Base-by-base conservation (phyloP, 2,797 vertebrate species). In the Macrochelys suwanniensis region DNA sequence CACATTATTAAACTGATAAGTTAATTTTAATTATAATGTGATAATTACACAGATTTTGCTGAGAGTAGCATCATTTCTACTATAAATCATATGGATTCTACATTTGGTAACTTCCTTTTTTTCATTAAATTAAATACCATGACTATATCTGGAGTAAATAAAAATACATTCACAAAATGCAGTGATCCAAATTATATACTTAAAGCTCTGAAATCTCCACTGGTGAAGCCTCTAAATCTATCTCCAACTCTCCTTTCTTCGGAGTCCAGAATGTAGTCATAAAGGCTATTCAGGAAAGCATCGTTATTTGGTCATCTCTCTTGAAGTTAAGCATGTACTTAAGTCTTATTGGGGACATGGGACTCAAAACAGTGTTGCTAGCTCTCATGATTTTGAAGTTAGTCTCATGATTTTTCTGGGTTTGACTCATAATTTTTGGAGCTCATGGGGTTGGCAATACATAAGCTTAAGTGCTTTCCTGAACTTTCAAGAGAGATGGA, bases 161-260 rank as follows among this genome's bases (percentile, higher is more conserved):
- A 85, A 87, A 47, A 83, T 51, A 54, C 54, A 45, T 80, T 85
- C 93, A 78, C 31, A 76, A 93, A 82, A 47, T 11, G 76, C 25
- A 28, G 19, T 26, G 17, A 80, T 90, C 23, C 87, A 78, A 93
- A 65, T 81, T 59, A 31, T 50, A 37, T 37, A 2, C 21, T 92
- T 89, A 95, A 96, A 59, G 54, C 57, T 87, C 13, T 87, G 84
- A 92, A 94, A 77, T 95, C 83, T 71, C 93, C 84, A 54, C 76
- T 94, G 91, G 88, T 88, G 79, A 95, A 92, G 93, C 68, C 53
- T 90, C 45, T 82, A 90, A 95, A 96, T 95, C 87, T 76, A 81
- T 61, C 81, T 92, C 85, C 79, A 92, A 71, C 13, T 5, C 26
- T 12, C 2, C 17, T 85, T 94, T 90, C 61, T 89, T 94, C 57